Conservation (phyloP, 1,140 invertebrate genomes). For the Bathynomus jamesi region DNA sequence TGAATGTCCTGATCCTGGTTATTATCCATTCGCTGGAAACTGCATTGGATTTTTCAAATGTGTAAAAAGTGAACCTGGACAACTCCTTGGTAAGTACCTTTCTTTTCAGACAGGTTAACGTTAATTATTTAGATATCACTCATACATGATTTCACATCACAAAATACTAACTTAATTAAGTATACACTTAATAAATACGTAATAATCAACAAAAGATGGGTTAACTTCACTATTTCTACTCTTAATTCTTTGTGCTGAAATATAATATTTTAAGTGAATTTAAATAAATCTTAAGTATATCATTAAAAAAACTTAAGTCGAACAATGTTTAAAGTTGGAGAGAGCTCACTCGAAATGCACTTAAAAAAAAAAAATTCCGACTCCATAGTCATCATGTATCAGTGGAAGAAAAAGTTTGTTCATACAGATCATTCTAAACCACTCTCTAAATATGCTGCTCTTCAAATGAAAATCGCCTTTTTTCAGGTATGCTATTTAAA, state of each 20-base stretch:
- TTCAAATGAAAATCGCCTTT: no score
- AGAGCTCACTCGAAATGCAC: neutral
- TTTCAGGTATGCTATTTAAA: constrained; percentile 56
- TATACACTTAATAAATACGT: neutral
- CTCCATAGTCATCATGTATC: no score
- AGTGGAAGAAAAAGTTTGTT: neutral
- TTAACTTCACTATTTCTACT: no score
- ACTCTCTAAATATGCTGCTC: no score
- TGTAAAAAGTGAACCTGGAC: constrained; percentile 45
- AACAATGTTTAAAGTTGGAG: neutral
- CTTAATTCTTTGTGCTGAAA: no score
- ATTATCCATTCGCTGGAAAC: constrained; percentile 54
- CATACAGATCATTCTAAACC: neutral
- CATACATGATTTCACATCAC: neutral
- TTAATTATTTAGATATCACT: neutral
- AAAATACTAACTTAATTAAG: neutral
- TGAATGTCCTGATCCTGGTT: constrained; percentile 59
- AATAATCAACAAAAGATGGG: neutral
- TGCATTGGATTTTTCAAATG: constrained; percentile 68
- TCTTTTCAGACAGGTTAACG: neutral
- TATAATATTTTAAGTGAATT: neutral
- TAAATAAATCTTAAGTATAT: neutral
- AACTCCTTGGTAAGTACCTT: constrained; percentile 48
- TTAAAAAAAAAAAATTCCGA: no score
- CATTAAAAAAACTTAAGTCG: neutral